Percentiles rank a stretch among this genome's conserved stretches.
These are phyloP conservation scores for Sturnus vulgaris DNA, from an alignment of 2,113 vertebrate genomes.

Conservation along the genomic window DNA sequence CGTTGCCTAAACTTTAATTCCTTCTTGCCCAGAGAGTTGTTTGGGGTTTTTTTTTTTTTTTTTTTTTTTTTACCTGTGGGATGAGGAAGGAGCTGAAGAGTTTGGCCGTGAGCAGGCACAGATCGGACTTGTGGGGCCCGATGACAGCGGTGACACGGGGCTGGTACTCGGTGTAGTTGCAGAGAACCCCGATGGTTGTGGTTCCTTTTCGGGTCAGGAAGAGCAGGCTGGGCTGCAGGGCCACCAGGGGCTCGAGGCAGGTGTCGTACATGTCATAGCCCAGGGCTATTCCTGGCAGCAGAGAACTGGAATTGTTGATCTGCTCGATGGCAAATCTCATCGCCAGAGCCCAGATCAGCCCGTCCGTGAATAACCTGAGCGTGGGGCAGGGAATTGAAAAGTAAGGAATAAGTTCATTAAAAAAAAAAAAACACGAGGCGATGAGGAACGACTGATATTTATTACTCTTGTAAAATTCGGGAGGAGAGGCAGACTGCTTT, in stretches of 20 bases:
- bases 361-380: conserved; percentile 65
- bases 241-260: conserved; percentile 69
- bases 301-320: conserved; percentile 77
- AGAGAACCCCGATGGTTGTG: conserved; percentile 16
- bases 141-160: conserved; percentile 80
- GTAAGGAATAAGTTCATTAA: too few species aligned
- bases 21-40: not conserved
- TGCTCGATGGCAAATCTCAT: conserved; percentile 87
- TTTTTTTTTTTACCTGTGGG: conserved; percentile 78
- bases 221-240: conserved; percentile 77
- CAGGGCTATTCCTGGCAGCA: conserved; percentile 79
- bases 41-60: too few species aligned
- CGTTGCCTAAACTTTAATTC: too few species aligned
- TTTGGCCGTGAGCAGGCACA: conserved; percentile 76
- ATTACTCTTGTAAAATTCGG: too few species aligned
- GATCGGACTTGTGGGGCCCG: conserved; percentile 77
- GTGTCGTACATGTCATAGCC: conserved; percentile 80
- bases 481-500: too few species aligned
- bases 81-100: conserved; percentile 83
- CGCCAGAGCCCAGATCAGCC: conserved; percentile 78
- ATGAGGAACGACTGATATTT: too few species aligned
- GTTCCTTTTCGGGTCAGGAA: conserved; percentile 67
- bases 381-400: too few species aligned
- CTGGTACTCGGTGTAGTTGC: conserved; percentile 82
- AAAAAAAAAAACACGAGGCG: too few species aligned